Base-by-base conservation (phyloP, 2,888 invertebrate species). In the Synanthedon vespiformis region DNA sequence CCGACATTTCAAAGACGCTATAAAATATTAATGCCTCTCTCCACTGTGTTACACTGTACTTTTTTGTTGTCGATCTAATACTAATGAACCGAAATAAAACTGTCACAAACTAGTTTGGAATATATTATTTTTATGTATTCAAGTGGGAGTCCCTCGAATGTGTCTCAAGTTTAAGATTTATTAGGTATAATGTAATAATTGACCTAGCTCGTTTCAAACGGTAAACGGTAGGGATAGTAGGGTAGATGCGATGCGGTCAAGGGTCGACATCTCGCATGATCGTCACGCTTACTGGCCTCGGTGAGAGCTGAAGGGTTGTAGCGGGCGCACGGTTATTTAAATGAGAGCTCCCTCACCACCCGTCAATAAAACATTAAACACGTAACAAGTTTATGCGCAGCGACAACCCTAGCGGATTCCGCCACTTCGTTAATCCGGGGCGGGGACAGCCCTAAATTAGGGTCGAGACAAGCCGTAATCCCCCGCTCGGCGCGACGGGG, bases 381-480 rank as follows among this genome's bases (percentile, higher is more conserved):
- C 84, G 84, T 87, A 84, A 87, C 86, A 85, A 85, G 86, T 86
- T 86, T 86, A 85, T 80, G 84, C 83, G 76, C 72, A 80, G 79
- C 81, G 85, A 86, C 86, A 87, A 84, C 86, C 86, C 86, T 87
- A 81, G 85, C 82, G 85, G 83, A 83, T 86, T 85, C 84, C 84
- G 85, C 80, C 85, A 86, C 87, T 85, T 85, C 86, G 87, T 86
- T 87, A 86, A 87, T 86, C 86, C 87, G 80, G 79, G 80, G 80
- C 85, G 80, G 82, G 86, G 86, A 85, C 84, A 87, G 82, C 85
- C 87, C 86, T 86, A 86, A 86, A 87, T 86, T 86, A 86, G 87
- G 87, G 87, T 86, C 85, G 86, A 85, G 86, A 87, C 87, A 85
- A 86, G 86, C 86, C 86, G 82, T 86, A 86, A 86, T 86, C 86